phyloP scores from a whole-genome alignment of 2,888 invertebrate genomes.

The Fabriciana adippe region DNA sequence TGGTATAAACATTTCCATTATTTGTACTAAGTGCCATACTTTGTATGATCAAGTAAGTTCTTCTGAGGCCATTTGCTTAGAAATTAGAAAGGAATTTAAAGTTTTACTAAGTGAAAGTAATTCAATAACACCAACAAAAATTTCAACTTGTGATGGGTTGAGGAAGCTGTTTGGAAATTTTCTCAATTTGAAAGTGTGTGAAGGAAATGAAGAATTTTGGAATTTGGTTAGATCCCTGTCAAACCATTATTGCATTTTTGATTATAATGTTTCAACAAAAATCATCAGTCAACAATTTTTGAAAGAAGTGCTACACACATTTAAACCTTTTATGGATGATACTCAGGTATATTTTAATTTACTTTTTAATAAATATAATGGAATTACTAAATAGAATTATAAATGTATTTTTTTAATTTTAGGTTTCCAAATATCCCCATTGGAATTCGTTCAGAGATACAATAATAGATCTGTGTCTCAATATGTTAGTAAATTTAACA shows the following conservation, averaged over 20 bases:
- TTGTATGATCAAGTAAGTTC: not conserved
- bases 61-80: constrained; percentile 17
- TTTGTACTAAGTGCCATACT: constrained; percentile 65
- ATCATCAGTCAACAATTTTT: constrained; percentile 59
- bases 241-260: constrained; percentile 68
- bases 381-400: constrained; percentile 9
- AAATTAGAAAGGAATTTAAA: constrained; percentile 44
- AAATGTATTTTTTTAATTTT: constrained; percentile 41
- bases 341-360: constrained; percentile 45
- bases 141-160: constrained; percentile 52
- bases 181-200: constrained; percentile 62
- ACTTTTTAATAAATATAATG: constrained; percentile 15
- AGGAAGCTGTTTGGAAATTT: constrained; percentile 65
- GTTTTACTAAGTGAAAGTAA: constrained; percentile 51
- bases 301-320: constrained; percentile 55
- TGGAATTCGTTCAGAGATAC: constrained; percentile 59
- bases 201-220: constrained; percentile 57
- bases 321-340: constrained; percentile 56
- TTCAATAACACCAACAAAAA: constrained; percentile 47
- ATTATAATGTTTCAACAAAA: constrained; percentile 55
- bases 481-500: constrained; percentile 70
- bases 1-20: constrained; percentile 49
- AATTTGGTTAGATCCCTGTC: constrained; percentile 56
- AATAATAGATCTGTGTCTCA: constrained; percentile 62
- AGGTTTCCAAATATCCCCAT: constrained; percentile 54